Base-by-base conservation (phyloP, 2,888 invertebrate species). In the Nomada lathburiana region DNA sequence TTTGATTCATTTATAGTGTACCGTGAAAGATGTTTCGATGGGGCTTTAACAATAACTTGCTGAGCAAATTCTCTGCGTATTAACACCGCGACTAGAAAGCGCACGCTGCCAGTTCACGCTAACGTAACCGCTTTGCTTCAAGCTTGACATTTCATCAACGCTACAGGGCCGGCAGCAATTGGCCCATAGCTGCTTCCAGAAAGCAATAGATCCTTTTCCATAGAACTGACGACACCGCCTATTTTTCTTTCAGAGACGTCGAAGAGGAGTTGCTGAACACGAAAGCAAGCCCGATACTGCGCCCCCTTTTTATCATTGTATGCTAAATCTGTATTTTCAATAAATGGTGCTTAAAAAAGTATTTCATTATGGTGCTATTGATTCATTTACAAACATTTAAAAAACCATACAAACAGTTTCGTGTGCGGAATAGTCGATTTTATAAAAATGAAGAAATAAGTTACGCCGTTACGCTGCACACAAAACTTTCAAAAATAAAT, bases 231-330 rank as follows among this genome's bases (percentile, higher is more conserved):
- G 62, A 63, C 62, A 72, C 75, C 74, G 55, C 60, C 72, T 83
- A 80, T 81, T 85, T 85, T 84, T 87, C 85, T 90, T 90, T 87
- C 90, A 90, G 90, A 90, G 78, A 68, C 84, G 60, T 72, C 82
- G 80, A 81, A 72, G 79, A 74, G 72, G 82, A 74, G 57, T 55
- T 75, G 65, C 74, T 76, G 72, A 63, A 71, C 79, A 67, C 62
- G 59, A 79, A 64, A 63, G 47, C 70, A 57, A 80, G 63, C 74
- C 73, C 77, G 83, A 85, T 68, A 86, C 86, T 79, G 83, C 84
- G 73, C 74, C 71, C 81, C 76, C 76, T 87, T 89, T 85, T 84
- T 88, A 88, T 83, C 84, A 70, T 80, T 90, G 82, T 89, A 87
- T 85, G 82, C 75, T 71, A 82, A 85, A 83, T 84, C 75, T 84